These are phyloP conservation scores for Cyrtodaria siliqua DNA, from an alignment of 2,888 invertebrate species.

Conservation along the genomic window DNA sequence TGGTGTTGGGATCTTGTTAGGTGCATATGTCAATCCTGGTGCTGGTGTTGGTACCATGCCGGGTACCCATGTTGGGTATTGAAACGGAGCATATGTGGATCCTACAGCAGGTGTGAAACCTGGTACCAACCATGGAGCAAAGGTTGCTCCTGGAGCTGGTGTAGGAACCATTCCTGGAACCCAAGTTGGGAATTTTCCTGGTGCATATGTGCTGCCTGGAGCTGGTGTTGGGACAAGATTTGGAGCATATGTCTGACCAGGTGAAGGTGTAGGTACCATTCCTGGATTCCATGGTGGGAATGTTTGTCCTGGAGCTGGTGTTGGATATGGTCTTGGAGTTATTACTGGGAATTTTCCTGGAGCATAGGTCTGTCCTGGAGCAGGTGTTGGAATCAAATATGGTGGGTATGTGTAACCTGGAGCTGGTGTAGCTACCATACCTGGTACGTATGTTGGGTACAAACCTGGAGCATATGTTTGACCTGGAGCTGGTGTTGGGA, in stretches of 20 bases:
- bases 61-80: conserved; percentile 55
- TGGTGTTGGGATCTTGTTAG: conserved; percentile 61
- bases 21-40: conserved; percentile 63
- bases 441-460: conserved; percentile 45
- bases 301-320: conserved; percentile 57
- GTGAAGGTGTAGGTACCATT: conserved; percentile 48
- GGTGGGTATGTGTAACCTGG: conserved; percentile 49
- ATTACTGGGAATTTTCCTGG: conserved; percentile 55
- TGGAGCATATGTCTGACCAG: conserved; percentile 33
- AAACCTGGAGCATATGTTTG: conserved; percentile 49
- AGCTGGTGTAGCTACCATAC: conserved; percentile 55
- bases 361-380: conserved; percentile 57
- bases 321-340: conserved; percentile 16
- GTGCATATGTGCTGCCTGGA: too few species aligned
- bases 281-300: conserved; percentile 64
- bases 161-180: conserved; percentile 50
- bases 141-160: conserved; percentile 36
- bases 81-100: too few species aligned
- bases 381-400: conserved; percentile 55
- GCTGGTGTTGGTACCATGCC: conserved; percentile 65
- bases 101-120: conserved; percentile 53
- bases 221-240: conserved; percentile 63
- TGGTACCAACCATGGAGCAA: conserved; percentile 42
- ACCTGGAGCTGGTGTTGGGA: conserved; percentile 62
- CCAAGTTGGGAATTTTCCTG: conserved; percentile 50